A percentile compares a stretch with the other conserved stretches of the same genome.
Conservation (phyloP, 2,888 invertebrate genomes). For the Troides oblongomaculatus region DNA sequence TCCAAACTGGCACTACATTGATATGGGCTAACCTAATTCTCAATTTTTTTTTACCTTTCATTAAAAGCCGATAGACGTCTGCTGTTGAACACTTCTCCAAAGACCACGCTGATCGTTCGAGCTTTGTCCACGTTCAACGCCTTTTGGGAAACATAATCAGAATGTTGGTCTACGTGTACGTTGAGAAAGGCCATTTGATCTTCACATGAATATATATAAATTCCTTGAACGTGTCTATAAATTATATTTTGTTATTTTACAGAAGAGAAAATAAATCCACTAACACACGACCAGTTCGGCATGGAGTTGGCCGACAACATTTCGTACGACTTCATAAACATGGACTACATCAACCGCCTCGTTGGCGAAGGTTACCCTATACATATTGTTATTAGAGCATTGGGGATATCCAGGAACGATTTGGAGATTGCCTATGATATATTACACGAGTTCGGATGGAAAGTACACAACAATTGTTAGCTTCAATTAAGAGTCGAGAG, state of each 20-base stretch:
- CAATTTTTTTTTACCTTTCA: too few relatives aligned
- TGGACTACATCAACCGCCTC: conserved; percentile 93
- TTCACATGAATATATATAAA: not conserved
- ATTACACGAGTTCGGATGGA: conserved; percentile 91
- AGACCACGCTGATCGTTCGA: too few relatives aligned
- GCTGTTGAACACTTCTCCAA: too few relatives aligned
- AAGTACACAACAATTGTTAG: conserved; percentile 64
- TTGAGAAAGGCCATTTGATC: too few relatives aligned
- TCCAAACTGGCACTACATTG: too few relatives aligned
- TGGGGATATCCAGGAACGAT: conserved; percentile 95
- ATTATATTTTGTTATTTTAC: conserved; percentile 35
- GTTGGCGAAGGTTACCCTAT: conserved; percentile 95
- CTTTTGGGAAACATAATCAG: too few relatives aligned
- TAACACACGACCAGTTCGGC: conserved; percentile 75
- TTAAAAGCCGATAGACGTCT: too few relatives aligned
- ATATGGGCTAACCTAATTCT: too few relatives aligned
- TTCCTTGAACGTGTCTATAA: not conserved
- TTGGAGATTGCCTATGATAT: conserved; percentile 98
- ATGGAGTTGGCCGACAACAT: conserved; percentile 76
- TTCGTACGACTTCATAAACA: conserved; percentile 92
- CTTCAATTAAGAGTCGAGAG: not conserved
- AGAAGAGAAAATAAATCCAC: conserved; percentile 74
- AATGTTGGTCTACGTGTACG: too few relatives aligned
- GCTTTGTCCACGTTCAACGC: too few relatives aligned
- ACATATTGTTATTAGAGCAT: conserved; percentile 93